These are phyloP conservation scores for Archaeoteleia sp. DNA, from an alignment of 2,888 invertebrate species.

Conservation along the genomic window DNA sequence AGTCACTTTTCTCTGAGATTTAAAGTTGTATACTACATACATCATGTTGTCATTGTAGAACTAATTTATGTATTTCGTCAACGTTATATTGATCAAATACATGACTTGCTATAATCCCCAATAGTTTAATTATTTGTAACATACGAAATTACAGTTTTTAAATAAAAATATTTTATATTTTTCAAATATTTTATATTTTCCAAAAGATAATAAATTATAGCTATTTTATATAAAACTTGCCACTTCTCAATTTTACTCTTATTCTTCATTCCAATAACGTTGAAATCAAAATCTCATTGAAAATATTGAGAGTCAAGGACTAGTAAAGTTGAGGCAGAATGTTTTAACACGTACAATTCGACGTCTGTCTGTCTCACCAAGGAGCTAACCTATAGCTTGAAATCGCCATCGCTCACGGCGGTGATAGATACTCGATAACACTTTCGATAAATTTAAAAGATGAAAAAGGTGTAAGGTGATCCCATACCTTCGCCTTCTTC, in stretches of 20 bases:
- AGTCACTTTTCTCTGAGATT: slow-evolving; percentile 35
- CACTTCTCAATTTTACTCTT: no score
- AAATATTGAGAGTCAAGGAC: slow-evolving; percentile 24
- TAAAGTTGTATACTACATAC: not conserved
- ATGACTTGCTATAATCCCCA: no score
- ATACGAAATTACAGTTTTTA: no score
- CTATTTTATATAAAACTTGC: no score
- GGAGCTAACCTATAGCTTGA: slow-evolving; percentile 44
- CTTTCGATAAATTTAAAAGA: slow-evolving; percentile 27
- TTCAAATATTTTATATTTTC: no score
- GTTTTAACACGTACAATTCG: slow-evolving; percentile 53
- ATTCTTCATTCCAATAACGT: no score
- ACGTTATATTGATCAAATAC: no score
- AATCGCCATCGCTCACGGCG: slow-evolving; percentile 56
- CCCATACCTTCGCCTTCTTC: not conserved
- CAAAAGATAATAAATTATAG: no score
- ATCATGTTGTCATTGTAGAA: not conserved
- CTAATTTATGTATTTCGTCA: slow-evolving; percentile 1
- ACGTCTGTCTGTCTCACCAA: slow-evolving; percentile 53
- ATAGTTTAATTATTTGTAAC: no score
- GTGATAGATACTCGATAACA: slow-evolving; percentile 46
- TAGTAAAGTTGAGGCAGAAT: slow-evolving; percentile 47
- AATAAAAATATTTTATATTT: no score
- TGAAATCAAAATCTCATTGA: not conserved
- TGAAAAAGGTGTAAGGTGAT: slow-evolving; percentile 11